These are phyloP conservation scores for Metallyticus violacea DNA, from an alignment of 2,888 invertebrate genomes.

Conservation along the genomic window DNA sequence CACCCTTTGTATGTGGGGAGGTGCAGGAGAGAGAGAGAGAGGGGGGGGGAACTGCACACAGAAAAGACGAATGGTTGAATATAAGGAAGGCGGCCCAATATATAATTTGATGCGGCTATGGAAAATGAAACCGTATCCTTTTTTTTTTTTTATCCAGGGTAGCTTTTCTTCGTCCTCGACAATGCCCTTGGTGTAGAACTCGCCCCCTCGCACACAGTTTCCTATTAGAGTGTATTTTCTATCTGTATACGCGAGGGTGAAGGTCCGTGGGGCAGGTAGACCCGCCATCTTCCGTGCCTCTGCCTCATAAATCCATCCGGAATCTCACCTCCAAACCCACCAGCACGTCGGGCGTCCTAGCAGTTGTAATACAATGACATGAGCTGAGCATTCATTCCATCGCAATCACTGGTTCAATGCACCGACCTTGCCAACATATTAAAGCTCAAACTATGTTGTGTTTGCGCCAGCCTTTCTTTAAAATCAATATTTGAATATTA, in stretches of 20 bases:
- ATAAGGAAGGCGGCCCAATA: background rate
- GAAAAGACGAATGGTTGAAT: background rate
- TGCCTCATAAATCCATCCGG: background rate
- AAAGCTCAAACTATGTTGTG: too few relatives aligned
- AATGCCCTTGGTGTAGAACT: background rate
- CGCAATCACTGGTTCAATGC: background rate
- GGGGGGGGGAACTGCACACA: background rate
- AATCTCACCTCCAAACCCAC: background rate
- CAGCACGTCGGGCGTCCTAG: background rate
- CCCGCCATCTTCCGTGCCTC: constrained; percentile 11
- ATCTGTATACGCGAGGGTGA: background rate
- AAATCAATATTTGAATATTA: too few relatives aligned
- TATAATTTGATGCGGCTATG: constrained; percentile 1
- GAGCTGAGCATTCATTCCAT: constrained; percentile 5
- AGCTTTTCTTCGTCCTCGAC: background rate
- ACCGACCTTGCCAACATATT: background rate
- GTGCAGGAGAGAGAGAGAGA: too few relatives aligned
- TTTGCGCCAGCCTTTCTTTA: background rate
- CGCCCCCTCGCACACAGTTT: background rate
- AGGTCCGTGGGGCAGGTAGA: background rate
- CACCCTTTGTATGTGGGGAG: background rate
- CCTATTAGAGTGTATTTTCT: background rate
- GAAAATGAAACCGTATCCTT: background rate
- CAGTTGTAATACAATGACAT: background rate
- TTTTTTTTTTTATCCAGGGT: background rate